Conservation (phyloP, 2,797 vertebrate genomes). For the Girardinus metallicus region DNA sequence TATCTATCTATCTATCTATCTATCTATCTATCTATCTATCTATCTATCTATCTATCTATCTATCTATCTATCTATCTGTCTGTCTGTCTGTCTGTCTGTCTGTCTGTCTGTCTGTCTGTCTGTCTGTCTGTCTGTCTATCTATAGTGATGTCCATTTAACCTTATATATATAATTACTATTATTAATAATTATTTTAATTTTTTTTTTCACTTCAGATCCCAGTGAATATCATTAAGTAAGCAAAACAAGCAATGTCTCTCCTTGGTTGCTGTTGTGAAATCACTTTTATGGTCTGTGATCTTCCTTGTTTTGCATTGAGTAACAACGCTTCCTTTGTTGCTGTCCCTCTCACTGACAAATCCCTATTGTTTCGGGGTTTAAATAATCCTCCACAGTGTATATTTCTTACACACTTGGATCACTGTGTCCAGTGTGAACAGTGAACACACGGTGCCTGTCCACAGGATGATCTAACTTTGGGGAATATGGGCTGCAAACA, state of each 20-base stretch:
- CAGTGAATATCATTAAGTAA: constrained; percentile 24
- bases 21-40: too few species aligned
- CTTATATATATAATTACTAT: too few species aligned
- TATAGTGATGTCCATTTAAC: too few species aligned
- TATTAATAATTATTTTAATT: too few species aligned
- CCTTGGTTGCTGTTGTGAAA: constrained; percentile 1
- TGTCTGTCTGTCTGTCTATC: too few species aligned
- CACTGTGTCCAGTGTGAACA: background rate
- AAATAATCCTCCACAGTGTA: constrained; percentile 13
- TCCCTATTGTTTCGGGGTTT: constrained; percentile 43
- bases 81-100: too few species aligned
- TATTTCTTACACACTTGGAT: constrained; percentile 13
- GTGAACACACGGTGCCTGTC: constrained; percentile 6
- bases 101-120: too few species aligned
- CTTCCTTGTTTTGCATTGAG: constrained; percentile 9
- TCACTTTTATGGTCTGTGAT: constrained; percentile 8
- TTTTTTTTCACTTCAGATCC: background rate
- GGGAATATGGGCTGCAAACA: background rate
- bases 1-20: too few species aligned
- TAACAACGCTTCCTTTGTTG: constrained; percentile 46
- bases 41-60: too few species aligned
- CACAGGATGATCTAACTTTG: background rate
- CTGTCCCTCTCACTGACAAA: constrained; percentile 37
- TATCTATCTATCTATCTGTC: too few species aligned
- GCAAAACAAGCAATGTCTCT: constrained; percentile 29